Conservation (phyloP, 2,888 invertebrate species). For the Trissolcus brochymenae region DNA sequence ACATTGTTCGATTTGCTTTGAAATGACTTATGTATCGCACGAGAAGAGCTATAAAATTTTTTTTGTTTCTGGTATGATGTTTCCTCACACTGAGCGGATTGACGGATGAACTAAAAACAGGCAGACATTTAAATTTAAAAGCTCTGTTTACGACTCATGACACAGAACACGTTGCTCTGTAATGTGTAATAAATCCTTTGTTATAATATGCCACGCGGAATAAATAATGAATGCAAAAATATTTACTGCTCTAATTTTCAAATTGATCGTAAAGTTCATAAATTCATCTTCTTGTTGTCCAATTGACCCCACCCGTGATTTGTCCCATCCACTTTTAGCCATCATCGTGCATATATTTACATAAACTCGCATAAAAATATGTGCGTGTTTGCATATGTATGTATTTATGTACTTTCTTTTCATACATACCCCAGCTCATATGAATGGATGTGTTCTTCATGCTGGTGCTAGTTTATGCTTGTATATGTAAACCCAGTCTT, state of each 20-base stretch:
- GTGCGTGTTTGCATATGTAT: conserved; percentile 7
- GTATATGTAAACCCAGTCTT: conserved; percentile 4
- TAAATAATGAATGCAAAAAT: conserved; percentile 55
- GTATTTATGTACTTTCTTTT: conserved; percentile 2
- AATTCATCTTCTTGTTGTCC: conserved; percentile 50
- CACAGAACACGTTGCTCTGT: conserved; percentile 20
- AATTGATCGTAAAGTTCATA: conserved; percentile 56
- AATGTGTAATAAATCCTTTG: conserved; percentile 34
- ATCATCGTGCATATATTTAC: conserved; percentile 29
- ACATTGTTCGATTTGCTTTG: no score
- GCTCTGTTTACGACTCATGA: conserved; percentile 34
- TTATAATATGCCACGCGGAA: conserved; percentile 28
- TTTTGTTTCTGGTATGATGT: no score
- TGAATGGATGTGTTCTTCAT: neutral
- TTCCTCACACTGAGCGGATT: neutral
- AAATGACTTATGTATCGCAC: no score
- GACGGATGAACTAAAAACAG: conserved; percentile 21
- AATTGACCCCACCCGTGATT: conserved; percentile 8
- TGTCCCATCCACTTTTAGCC: no score
- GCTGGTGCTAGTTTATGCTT: neutral
- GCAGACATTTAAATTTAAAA: conserved; percentile 28
- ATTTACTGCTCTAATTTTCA: conserved; percentile 56
- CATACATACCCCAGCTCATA: conserved; percentile 2
- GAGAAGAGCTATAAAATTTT: no score
- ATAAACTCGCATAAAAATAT: conserved; percentile 33